Evolutionary conservation across 1,140 invertebrate species (phyloP).

Genomic region (Neoseiulus cucumeris): DNA sequence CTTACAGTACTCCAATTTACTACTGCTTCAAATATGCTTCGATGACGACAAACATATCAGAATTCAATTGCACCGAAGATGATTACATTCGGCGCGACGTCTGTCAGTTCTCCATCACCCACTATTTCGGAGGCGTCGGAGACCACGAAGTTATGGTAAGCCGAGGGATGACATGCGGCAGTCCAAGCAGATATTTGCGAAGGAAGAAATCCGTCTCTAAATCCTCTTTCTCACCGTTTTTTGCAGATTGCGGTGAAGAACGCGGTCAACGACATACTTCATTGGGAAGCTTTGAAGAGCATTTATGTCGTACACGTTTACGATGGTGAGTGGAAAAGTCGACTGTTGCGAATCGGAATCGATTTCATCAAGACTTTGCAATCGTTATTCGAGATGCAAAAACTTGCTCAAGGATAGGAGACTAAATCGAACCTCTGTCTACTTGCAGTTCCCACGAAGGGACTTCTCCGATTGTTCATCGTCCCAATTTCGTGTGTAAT

Average conservation of each 20-base stretch:
- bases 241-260: neutral
- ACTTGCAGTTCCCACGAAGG: neutral
- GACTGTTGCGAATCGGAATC: too few species aligned
- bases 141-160: slow-evolving; percentile 5
- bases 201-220: neutral
- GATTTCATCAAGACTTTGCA: too few species aligned
- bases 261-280: neutral
- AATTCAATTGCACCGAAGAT: neutral
- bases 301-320: neutral
- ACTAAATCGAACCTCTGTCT: neutral
- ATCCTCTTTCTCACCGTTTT: neutral
- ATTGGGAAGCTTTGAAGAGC: neutral
- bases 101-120: neutral
- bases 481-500: slow-evolving; percentile 3
- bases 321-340: neutral
- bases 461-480: neutral
- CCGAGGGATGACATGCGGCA: neutral
- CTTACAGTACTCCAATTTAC: slow-evolving; percentile 3
- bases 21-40: neutral
- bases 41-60: neutral
- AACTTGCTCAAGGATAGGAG: too few species aligned
- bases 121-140: neutral
- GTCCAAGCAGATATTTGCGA: neutral
- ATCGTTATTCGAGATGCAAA: too few species aligned
- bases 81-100: too few species aligned